Percentiles rank a stretch among this genome's conserved stretches.
These are phyloP conservation scores for Cettia cetti DNA, from an alignment of 2,113 vertebrate species.

Conservation along the genomic window DNA sequence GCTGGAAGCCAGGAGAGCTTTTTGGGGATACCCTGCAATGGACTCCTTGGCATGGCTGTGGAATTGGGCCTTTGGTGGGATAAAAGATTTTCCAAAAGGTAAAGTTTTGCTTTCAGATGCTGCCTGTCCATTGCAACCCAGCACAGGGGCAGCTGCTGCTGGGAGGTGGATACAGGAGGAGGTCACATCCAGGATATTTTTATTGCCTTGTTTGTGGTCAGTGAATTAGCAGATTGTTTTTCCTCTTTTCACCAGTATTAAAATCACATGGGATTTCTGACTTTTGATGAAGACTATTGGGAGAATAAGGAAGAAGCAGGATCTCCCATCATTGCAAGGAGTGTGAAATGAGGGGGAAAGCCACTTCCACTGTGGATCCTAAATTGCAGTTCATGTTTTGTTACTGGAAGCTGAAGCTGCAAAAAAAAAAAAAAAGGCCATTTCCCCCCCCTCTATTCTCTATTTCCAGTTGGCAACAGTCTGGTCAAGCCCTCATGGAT, in stretches of 20 bases:
- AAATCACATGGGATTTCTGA: accelerated
- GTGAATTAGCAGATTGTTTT: neutral
- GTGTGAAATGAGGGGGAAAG: neutral
- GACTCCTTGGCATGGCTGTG: accelerated
- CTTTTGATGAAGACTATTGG: neutral
- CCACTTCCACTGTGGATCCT: accelerated
- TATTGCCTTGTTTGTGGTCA: neutral
- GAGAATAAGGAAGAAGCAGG: neutral
- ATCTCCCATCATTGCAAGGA: neutral
- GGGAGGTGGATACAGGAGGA: neutral
- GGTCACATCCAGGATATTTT: neutral
- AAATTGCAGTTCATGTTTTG: accelerated
- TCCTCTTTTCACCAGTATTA: accelerated
- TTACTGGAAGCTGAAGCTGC: neutral
- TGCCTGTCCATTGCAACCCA: neutral
- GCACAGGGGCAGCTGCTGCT: neutral
- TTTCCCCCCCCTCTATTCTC: accelerated
- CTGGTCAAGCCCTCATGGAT: accelerated
- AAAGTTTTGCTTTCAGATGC: neutral
- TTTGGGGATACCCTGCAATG: neutral
- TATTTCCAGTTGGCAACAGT: neutral
- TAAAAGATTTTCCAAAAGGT: neutral
- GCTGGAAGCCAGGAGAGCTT: neutral
- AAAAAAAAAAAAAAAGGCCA: neutral
- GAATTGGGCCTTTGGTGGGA: neutral